These are phyloP conservation scores for Drosophila simulans DNA, from an alignment of 1,140 invertebrate genomes.

Conservation along the genomic window DNA sequence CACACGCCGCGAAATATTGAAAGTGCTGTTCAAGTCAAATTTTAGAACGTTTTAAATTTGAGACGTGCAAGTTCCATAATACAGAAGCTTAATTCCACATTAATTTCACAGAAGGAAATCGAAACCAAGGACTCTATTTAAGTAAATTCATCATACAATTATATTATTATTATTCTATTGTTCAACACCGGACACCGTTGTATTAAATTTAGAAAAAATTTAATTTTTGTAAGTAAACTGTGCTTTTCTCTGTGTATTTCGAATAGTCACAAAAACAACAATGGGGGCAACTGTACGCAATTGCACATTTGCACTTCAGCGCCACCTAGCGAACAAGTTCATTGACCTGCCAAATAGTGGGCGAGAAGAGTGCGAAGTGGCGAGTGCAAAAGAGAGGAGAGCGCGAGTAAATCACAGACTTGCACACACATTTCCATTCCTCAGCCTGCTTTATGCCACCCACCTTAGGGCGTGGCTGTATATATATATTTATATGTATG, in stretches of 20 bases:
- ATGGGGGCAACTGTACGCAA: constrained; percentile 68
- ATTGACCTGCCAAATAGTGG: constrained; percentile 65
- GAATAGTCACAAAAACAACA: constrained; percentile 33
- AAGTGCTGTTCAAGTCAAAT: not conserved
- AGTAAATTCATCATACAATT: no score
- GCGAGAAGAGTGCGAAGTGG: constrained; percentile 14
- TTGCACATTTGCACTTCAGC: constrained; percentile 76
- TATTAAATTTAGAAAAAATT: no score
- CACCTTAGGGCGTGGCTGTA: constrained; percentile 38
- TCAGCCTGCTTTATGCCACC: constrained; percentile 14
- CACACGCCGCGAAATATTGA: constrained; percentile 14
- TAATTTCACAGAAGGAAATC: no score
- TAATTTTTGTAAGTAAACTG: no score
- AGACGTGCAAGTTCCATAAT: no score
- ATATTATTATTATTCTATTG: no score
- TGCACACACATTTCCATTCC: constrained; percentile 42
- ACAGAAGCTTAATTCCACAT: no score
- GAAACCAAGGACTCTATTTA: no score
- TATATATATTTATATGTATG: not conserved
- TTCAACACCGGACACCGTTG: no score
- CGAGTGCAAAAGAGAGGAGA: constrained; percentile 24
- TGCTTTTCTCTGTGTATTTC: constrained; percentile 5
- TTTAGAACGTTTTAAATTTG: not conserved
- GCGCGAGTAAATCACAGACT: constrained; percentile 72
- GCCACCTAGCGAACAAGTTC: constrained; percentile 75